Base-by-base conservation (phyloP, 2,888 invertebrate species). In the Calameuta pallipes region DNA sequence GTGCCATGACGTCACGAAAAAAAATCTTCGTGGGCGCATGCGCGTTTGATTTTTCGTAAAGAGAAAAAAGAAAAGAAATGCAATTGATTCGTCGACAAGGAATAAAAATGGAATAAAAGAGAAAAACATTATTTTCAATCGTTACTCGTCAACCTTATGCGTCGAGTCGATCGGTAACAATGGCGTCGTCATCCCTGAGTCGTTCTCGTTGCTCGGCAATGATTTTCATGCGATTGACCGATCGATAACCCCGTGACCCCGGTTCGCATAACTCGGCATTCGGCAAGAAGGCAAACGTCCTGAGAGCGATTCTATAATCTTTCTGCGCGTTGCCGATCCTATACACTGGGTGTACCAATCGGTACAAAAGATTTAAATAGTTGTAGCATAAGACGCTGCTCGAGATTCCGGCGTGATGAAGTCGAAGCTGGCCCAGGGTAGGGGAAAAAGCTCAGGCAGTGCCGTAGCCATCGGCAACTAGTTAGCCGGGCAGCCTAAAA, bases 361-460 rank as follows among this genome's bases (percentile, higher is more conserved):
- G 56, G 56, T 82, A 85, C 86, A 87, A 87, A 87, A 86, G 88
- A 89, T 88, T 87, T 84, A 89, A 89, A 89, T 89, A 89, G 87
- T 88, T 84, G 82, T 80, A 80, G 81, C 80, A 56, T 3, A 77
- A 79, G 79, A 82, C 78, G 78, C 70, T 74, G 77, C 37, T 56
- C 31, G 71, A 71, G 31, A 71, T 71, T 71, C 71, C 11, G 31
- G 71, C 71, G 71, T 11, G 71, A 71, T 34, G 71, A 71, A 13
- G 71, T n/a, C 31, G 71, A 12, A 11, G 71, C 71, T 36, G 4
- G 71, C 15, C 71, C 31, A 71, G 82, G 82, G 83, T 76, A 80
- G 80, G 79, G 81, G 80, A 80, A 83, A 83, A 83, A 83, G 84
- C 83, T 83, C 84, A 83, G 83, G 79, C 86, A 84, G 84, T 83